Conservation (phyloP, 1,140 invertebrate genomes). For the Procambarus clarkii region DNA sequence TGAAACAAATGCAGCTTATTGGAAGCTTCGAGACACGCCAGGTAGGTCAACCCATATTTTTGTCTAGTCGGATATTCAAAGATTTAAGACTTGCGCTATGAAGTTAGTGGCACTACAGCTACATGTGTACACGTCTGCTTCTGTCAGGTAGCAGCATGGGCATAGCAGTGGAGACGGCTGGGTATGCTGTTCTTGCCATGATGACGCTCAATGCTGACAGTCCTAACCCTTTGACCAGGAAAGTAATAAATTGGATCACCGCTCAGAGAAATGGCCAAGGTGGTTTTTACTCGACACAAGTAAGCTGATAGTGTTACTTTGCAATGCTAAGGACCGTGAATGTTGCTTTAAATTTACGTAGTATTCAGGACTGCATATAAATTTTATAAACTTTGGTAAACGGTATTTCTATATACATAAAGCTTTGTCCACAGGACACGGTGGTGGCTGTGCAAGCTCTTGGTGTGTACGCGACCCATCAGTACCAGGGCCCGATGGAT, state of each 20-base stretch:
- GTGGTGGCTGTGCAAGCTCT: constrained; percentile 54
- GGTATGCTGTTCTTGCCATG: constrained; percentile 83
- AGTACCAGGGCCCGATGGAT: constrained; percentile 13
- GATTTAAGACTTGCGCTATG: too few species aligned
- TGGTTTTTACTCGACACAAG: constrained; percentile 40
- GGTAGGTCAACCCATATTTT: not conserved
- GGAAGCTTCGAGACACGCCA: constrained; percentile 74
- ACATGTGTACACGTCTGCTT: too few species aligned
- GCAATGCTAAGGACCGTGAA: too few species aligned
- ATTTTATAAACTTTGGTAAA: too few species aligned
- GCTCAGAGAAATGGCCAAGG: constrained; percentile 36
- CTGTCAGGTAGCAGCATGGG: constrained; percentile 74
- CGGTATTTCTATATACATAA: too few species aligned
- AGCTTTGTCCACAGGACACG: constrained; percentile 25
- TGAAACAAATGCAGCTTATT: constrained; percentile 76
- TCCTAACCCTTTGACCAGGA: not conserved
- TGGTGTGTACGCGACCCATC: constrained; percentile 2
- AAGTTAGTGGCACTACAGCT: too few species aligned
- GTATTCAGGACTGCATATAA: too few species aligned
- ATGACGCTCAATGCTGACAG: constrained; percentile 2
- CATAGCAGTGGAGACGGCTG: constrained; percentile 84
- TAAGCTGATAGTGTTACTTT: not conserved
- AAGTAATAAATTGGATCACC: constrained; percentile 50
- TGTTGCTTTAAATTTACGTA: too few species aligned
- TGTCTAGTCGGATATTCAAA: too few species aligned